Evolutionary conservation across 37 sponge, comb jelly and placozoan genomes (phyloP).

Genomic region (Crambe crambe): DNA sequence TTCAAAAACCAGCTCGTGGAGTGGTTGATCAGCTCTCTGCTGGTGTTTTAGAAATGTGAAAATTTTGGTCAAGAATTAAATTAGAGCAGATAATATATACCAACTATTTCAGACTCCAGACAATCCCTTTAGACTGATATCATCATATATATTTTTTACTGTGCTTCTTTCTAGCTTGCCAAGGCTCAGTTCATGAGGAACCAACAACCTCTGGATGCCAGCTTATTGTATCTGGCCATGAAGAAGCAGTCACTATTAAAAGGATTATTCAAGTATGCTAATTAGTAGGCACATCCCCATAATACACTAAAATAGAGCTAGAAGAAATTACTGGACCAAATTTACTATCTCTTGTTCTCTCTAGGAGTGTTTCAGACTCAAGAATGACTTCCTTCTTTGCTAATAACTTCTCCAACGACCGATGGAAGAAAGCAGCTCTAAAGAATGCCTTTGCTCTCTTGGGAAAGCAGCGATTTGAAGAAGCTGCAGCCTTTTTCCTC

Average conservation of each 20-base stretch:
- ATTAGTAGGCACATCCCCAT: background rate
- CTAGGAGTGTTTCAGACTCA: constrained; percentile 73
- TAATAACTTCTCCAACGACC: constrained; percentile 82
- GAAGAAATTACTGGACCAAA: no score
- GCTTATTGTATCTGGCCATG: constrained; percentile 96
- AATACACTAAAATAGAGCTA: no score
- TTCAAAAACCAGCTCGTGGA: no score
- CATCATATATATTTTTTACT: background rate
- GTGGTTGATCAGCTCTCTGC: no score
- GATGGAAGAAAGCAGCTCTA: constrained; percentile 94
- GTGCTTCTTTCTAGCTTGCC: constrained; percentile 67
- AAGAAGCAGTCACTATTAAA: constrained; percentile 89
- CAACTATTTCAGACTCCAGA: no score
- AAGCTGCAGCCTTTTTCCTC: constrained; percentile 98
- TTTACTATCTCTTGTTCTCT: background rate
- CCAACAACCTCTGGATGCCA: constrained; percentile 91
- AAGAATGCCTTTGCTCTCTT: constrained; percentile 97
- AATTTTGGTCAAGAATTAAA: no score
- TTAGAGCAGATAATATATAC: no score
- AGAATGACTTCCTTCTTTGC: constrained; percentile 89
- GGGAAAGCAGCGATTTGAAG: constrained; percentile 91
- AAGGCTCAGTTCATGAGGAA: constrained; percentile 80
- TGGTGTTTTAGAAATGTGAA: no score
- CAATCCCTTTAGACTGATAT: no score
- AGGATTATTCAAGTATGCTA: constrained; percentile 80